Conservation (phyloP, 2,113 vertebrate genomes). For the Neopipo cinnamomea region DNA sequence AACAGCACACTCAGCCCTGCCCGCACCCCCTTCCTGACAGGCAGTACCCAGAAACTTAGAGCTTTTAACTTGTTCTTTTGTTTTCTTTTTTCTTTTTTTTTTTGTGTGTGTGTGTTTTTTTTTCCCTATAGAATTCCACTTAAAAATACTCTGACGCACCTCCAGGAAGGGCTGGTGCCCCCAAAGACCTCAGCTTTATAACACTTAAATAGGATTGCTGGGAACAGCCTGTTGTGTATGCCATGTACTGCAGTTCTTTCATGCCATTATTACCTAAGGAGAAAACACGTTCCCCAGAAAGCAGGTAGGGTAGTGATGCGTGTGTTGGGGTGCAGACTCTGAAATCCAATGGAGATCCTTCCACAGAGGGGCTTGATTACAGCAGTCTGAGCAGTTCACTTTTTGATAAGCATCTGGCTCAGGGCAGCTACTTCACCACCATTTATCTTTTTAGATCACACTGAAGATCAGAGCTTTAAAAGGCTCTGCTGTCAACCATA, state of each 20-base stretch:
- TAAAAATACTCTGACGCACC: not conserved
- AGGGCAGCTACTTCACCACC: not conserved
- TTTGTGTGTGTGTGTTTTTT: not conserved
- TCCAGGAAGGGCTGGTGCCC: not conserved
- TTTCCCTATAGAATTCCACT: not conserved
- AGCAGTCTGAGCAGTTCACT: not conserved
- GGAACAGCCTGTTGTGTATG: not conserved
- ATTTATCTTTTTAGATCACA: not conserved
- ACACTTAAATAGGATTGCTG: not conserved
- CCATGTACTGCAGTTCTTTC: not conserved
- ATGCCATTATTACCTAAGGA: not conserved
- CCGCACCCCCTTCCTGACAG: not conserved
- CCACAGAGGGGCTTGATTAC: fast-evolving
- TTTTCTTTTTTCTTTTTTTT: not conserved
- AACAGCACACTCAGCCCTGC: not conserved
- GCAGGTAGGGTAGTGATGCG: fast-evolving
- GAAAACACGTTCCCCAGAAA: not conserved
- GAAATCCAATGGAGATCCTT: not conserved
- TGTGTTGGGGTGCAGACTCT: not conserved
- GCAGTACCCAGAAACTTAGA: not conserved
- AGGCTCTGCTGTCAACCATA: not conserved
- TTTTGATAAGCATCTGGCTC: not conserved
- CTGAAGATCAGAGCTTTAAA: not conserved
- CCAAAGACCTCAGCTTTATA: not conserved
- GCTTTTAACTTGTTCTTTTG: not conserved